A percentile compares a stretch with the other conserved stretches of the same genome.
phyloP scores from a whole-genome alignment of 2,888 invertebrate genomes.

The Trissonchulus latispiculum region DNA sequence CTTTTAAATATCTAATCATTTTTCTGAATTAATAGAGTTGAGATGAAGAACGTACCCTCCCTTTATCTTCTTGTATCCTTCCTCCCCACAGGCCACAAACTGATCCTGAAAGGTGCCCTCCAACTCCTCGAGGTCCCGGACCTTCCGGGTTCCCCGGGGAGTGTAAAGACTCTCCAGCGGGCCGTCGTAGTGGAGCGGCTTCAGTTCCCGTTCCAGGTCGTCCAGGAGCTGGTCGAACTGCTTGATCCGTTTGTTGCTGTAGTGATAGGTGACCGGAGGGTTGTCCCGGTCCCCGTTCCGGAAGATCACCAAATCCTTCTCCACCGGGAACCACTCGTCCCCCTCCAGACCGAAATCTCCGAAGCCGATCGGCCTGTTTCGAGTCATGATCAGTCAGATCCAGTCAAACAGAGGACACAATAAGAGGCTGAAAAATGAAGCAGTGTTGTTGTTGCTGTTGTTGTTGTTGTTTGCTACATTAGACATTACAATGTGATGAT shows the following conservation, averaged over 20 bases:
- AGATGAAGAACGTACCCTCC: constrained; percentile 10
- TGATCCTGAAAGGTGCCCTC: constrained; percentile 14
- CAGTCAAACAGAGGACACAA: no score
- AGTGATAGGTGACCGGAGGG: background rate
- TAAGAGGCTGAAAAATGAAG: no score
- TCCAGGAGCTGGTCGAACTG: background rate
- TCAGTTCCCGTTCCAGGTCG: background rate
- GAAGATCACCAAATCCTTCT: background rate
- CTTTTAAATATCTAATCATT: no score
- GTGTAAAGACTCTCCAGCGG: constrained; percentile 4
- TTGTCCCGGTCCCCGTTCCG: background rate
- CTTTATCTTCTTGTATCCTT: constrained; percentile 11
- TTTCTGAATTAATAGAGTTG: no score
- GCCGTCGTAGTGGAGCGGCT: constrained; percentile 2
- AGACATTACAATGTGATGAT: no score
- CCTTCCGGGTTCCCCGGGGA: background rate
- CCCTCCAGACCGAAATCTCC: no score
- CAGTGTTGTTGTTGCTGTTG: no score
- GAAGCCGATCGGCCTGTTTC: no score
- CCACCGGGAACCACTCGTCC: background rate
- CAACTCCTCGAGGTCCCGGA: background rate
- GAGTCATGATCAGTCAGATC: no score
- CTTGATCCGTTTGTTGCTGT: background rate
- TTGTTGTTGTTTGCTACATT: no score
- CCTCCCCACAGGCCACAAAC: constrained; percentile 2